These are phyloP conservation scores for Caenorhabditis uteleia DNA, from an alignment of 2,888 invertebrate genomes.

Conservation along the genomic window DNA sequence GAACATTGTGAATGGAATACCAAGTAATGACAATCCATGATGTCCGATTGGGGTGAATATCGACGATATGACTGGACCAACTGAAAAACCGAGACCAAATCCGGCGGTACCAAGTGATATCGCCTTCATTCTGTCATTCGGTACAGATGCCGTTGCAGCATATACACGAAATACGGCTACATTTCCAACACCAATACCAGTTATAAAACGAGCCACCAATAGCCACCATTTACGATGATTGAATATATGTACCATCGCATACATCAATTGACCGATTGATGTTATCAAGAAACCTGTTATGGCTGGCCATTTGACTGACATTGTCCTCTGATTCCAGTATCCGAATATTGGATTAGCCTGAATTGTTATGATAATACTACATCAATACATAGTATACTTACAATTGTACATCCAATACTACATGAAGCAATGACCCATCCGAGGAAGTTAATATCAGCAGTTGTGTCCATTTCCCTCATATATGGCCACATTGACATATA, in stretches of 20 bases:
- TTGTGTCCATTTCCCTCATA: constrained; percentile 31
- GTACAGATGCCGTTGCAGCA: constrained; percentile 43
- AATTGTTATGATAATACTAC: neutral
- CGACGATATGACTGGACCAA: constrained; percentile 48
- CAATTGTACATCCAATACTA: constrained; percentile 21
- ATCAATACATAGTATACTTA: constrained; percentile 1
- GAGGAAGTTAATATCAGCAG: constrained; percentile 20
- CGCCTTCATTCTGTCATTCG: constrained; percentile 45
- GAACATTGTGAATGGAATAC: constrained; percentile 34
- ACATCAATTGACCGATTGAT: constrained; percentile 34
- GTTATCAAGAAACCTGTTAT: constrained; percentile 41
- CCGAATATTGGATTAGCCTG: constrained; percentile 46
- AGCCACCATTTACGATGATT: constrained; percentile 37
- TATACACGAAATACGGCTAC: constrained; percentile 46
- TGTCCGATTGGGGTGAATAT: constrained; percentile 46
- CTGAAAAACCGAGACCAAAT: constrained; percentile 43
- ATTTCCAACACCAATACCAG: constrained; percentile 46
- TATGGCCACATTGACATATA: no score
- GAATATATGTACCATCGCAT: constrained; percentile 12
- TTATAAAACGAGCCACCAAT: constrained; percentile 34
- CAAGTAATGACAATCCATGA: constrained; percentile 19
- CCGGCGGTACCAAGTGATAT: constrained; percentile 51
- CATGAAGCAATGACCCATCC: constrained; percentile 26
- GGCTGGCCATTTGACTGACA: constrained; percentile 41
- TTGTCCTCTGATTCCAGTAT: constrained; percentile 45